These are phyloP conservation scores for Scleropages formosus DNA, from an alignment of 2,797 vertebrate genomes.

Conservation along the genomic window DNA sequence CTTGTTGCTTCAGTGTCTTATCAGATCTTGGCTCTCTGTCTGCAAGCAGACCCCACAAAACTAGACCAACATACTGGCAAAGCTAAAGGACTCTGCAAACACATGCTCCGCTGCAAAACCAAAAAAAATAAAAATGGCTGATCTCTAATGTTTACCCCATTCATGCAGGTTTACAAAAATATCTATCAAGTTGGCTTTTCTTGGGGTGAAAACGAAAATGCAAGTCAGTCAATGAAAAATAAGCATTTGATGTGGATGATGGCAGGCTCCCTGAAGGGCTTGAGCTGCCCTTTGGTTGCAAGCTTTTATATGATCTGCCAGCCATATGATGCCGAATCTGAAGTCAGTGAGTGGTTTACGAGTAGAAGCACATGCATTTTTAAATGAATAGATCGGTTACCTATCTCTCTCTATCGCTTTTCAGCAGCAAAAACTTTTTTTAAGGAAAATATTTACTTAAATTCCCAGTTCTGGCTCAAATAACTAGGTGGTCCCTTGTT, in stretches of 20 bases:
- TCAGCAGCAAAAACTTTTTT: constrained; percentile 56
- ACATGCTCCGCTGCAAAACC: too few relatives aligned
- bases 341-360: constrained; percentile 6
- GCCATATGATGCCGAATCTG: background rate
- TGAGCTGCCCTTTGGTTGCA: background rate
- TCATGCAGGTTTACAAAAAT: background rate
- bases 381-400: too few relatives aligned
- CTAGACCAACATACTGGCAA: background rate
- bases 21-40: constrained; percentile 4
- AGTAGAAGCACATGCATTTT: background rate
- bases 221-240: background rate
- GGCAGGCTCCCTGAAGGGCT: background rate
- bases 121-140: too few relatives aligned
- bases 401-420: constrained; percentile 33
- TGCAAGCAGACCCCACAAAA: background rate
- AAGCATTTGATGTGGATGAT: background rate
- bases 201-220: background rate
- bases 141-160: too few relatives aligned
- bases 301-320: background rate
- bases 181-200: background rate
- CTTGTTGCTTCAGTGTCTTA: background rate
- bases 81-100: too few relatives aligned
- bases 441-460: constrained; percentile 74
- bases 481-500: constrained; percentile 88
- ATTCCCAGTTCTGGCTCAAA: constrained; percentile 81